Evolutionary conservation across 2,113 vertebrate species (phyloP).

Genomic region (Larimichthys crocea): DNA sequence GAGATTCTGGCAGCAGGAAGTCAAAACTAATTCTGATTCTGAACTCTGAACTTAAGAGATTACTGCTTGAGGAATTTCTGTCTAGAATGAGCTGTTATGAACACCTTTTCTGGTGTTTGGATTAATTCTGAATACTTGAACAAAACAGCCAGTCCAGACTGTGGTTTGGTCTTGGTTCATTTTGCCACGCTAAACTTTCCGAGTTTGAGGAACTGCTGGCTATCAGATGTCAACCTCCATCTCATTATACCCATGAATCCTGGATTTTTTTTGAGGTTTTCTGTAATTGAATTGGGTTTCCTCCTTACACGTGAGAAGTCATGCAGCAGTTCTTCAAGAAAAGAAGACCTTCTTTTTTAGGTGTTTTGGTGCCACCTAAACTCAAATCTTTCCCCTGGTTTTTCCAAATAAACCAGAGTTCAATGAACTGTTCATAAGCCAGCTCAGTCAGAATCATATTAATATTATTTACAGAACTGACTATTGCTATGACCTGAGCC

Average conservation of each 20-base stretch:
- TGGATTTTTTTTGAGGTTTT: slow-evolving; percentile 6
- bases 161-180: slow-evolving; percentile 18
- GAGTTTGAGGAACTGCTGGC: neutral
- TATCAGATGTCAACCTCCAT: neutral
- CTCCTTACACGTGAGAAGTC: neutral
- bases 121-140: neutral
- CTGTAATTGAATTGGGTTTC: neutral
- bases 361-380: neutral
- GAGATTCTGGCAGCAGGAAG: neutral
- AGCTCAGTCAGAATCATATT: neutral
- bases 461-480: neutral
- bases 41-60: neutral
- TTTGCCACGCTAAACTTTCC: slow-evolving; percentile 10
- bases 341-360: neutral
- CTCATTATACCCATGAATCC: neutral
- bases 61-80: slow-evolving; percentile 16
- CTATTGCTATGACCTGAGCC: neutral
- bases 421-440: neutral
- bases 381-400: neutral
- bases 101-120: slow-evolving; percentile 12
- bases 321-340: neutral
- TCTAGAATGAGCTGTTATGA: neutral
- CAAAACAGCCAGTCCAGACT: slow-evolving; percentile 21
- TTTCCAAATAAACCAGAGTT: neutral
- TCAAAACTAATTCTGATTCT: neutral